phyloP scores from a whole-genome alignment of 2,888 invertebrate species.

The Pheosia gnoma region DNA sequence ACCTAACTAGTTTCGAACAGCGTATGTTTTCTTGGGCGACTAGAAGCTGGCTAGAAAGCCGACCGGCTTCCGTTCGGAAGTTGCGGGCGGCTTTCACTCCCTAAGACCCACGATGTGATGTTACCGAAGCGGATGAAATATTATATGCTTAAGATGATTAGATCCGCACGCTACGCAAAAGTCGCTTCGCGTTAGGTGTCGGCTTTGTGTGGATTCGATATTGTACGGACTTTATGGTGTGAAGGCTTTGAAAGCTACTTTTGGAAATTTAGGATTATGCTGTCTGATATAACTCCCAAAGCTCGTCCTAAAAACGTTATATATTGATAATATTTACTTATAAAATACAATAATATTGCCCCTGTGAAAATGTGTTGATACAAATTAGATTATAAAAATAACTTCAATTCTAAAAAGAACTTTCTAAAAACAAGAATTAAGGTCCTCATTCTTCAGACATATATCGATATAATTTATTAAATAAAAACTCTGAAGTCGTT shows the following conservation, averaged over 20 bases:
- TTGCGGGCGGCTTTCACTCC: constrained; percentile 80
- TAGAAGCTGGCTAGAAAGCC: constrained; percentile 79
- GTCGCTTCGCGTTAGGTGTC: constrained; percentile 24
- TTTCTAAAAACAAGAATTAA: not conserved
- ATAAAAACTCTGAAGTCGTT: constrained; percentile 2
- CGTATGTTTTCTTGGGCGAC: constrained; percentile 67
- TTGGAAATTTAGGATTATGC: not conserved
- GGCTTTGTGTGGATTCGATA: constrained; percentile 1
- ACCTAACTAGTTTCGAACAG: constrained; percentile 37
- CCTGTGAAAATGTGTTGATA: not conserved
- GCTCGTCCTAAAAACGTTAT: not conserved
- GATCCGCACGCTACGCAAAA: constrained; percentile 42
- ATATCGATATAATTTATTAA: constrained; percentile 1
- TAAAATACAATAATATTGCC: not conserved
- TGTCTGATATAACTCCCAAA: not conserved
- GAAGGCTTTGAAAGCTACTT: not conserved
- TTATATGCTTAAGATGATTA: constrained; percentile 53
- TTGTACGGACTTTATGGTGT: not conserved
- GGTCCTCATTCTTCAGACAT: not conserved
- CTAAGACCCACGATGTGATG: constrained; percentile 52
- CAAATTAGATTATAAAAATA: not conserved
- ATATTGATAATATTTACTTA: not conserved
- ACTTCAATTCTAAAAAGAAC: not conserved
- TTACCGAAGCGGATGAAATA: constrained; percentile 50
- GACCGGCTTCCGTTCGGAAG: constrained; percentile 75